Evolutionary conservation across 2,113 vertebrate genomes (phyloP), one percentile per base, ranked within the genome.

Genomic region (Ranitomeya imitator): DNA sequence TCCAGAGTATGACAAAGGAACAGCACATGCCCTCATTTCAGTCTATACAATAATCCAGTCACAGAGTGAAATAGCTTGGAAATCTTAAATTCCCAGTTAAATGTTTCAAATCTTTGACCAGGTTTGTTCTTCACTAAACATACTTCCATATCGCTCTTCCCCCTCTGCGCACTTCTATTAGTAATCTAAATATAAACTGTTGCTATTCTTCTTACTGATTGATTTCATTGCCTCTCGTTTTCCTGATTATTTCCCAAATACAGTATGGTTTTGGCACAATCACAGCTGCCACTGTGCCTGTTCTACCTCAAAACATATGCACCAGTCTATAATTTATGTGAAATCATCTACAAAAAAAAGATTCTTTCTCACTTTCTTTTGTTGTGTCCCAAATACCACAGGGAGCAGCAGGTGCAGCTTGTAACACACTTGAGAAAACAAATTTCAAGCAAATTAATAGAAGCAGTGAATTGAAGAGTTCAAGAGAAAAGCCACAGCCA

Each of bases 371-470:
- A 85, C 87, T 85, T 89, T 89, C 87, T 89, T 89, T 89, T 89
- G 87, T 89, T 89, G 78, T 89, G 87, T 89, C 87, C 87, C 87
- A 89, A 88, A 89, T 89, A 89, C 80, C 87, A 89, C 82, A 77
- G 87, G 87, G 87, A 84, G 87, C 87, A 89, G 87, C 87, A 89
- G 87, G 87, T 89, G 87, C 87, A 71, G 87, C 73, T 89, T 89
- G 81, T 89, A 89, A 89, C 87, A 89, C 87, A 89, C 87, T 89
- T 89, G 87, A 89, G 81, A 85, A 89, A 89, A 89, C 87, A 89
- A 89, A 89, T 89, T 89, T 85, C 82, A 85, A 89, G 87, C 87
- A 89, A 89, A 89, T 89, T 89, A 89, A 89, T 85, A 89, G 87
- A 51, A 69, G 87, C 73, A 67, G 37, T 89, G 82, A 79, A 89